phyloP scores from a whole-genome alignment of 2,888 invertebrate species.

The Stenodera caucasica region DNA sequence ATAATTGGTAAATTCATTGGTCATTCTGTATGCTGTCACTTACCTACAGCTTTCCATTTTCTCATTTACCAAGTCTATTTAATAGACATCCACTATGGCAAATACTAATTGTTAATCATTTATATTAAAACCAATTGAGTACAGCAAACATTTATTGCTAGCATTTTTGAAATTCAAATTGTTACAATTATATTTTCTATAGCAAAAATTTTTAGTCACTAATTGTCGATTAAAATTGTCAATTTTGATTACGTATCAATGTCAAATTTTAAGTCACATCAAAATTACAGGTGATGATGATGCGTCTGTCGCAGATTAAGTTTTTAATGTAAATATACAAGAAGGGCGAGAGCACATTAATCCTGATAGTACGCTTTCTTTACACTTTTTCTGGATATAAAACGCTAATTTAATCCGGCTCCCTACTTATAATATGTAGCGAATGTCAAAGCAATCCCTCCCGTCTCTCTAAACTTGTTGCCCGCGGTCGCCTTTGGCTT shows the following conservation, averaged over 20 bases:
- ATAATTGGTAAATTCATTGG: conserved; percentile 57
- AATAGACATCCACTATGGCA: conserved; percentile 44
- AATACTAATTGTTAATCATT: conserved; percentile 49
- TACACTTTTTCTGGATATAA: conserved; percentile 49
- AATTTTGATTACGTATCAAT: conserved; percentile 27
- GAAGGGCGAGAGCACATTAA: conserved; percentile 31
- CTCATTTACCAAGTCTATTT: conserved; percentile 52
- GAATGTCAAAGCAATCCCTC: conserved; percentile 49
- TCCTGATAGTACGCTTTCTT: conserved; percentile 40
- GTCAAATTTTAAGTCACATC: conserved; percentile 26
- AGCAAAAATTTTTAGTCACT: conserved; percentile 42
- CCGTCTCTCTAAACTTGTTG: conserved; percentile 49
- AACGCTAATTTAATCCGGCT: conserved; percentile 53
- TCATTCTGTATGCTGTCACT: conserved; percentile 55
- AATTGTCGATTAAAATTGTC: conserved; percentile 43
- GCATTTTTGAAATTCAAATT: not conserved
- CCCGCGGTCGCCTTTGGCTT: conserved; percentile 48
- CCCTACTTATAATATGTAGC: conserved; percentile 48
- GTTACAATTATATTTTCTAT: not conserved
- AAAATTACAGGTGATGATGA: conserved; percentile 25
- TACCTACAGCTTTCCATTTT: conserved; percentile 48
- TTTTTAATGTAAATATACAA: conserved; percentile 35
- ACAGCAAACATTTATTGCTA: not conserved
- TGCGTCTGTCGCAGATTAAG: conserved; percentile 37
- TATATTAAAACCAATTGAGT: conserved; percentile 34